Percentiles rank a stretch among this genome's conserved stretches.
Evolutionary conservation across 2,888 invertebrate species (phyloP).

Genomic region (Sarcophaga rosellei): DNA sequence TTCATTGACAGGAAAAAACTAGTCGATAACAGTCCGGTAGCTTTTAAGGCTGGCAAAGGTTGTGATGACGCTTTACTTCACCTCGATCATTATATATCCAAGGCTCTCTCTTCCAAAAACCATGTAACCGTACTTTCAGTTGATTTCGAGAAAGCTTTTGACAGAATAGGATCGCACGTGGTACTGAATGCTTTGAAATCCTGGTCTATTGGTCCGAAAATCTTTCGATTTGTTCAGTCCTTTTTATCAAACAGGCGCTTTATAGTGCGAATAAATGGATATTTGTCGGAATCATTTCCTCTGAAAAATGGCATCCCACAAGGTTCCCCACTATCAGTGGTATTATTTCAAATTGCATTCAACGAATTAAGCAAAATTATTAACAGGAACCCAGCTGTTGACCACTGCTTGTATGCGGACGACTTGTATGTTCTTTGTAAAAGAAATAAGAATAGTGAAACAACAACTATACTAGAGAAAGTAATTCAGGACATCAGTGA

Average conservation of each 20-base stretch:
- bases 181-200: not conserved
- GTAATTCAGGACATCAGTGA: not conserved
- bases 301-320: constrained; percentile 56
- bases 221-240: not conserved
- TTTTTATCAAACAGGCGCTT: not conserved
- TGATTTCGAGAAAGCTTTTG: too few relatives aligned
- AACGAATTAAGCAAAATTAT: not conserved
- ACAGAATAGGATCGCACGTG: too few relatives aligned
- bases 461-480: not conserved
- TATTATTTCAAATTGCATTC: not conserved
- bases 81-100: not conserved
- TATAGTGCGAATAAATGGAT: not conserved
- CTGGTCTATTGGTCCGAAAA: not conserved
- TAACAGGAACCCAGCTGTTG: not conserved
- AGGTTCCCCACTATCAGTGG: constrained; percentile 25
- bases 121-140: not conserved
- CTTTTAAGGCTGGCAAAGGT: too few relatives aligned
- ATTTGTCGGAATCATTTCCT: not conserved
- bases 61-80: too few relatives aligned
- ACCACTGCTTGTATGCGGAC: not conserved
- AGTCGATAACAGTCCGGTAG: not conserved
- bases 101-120: constrained; percentile 14
- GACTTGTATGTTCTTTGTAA: constrained; percentile 12
- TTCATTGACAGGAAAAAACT: not conserved
- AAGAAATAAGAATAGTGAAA: not conserved